Evolutionary conservation across 2,113 vertebrate genomes (phyloP), one percentile per base, ranked within the genome.

Genomic region (Erinaceus europaeus): DNA sequence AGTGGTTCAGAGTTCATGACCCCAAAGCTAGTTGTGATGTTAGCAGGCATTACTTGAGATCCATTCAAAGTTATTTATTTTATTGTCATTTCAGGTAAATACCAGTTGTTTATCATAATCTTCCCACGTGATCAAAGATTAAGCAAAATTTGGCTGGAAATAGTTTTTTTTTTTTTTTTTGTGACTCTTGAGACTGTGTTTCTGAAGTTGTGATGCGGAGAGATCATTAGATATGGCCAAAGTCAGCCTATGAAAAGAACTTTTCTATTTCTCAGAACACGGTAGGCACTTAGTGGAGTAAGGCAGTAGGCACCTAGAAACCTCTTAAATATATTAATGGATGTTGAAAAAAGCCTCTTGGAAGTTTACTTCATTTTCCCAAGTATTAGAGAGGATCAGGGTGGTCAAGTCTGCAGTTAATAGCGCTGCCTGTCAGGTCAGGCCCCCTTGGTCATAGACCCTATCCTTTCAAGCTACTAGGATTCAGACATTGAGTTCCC

Each of bases 221-320:
- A 15, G 68, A 55, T 71, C 29, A 29, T 53, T 84, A 44, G 11
- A 62, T 79, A 12, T 81, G 23, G 44, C 25, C 38, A 73, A 71
- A 75, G 72, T 62, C 20, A 38, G 15, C 27, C 29, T 91, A 17
- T 67, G 15, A 59, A 40, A 50, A 14, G 25, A 32, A 40, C 46
- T 89, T 84, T n/a, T 40, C n/a, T 68, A 3, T 88, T 74, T 84
- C 64, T 87, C 61, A 87, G 73, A 91, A n/a, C n/a, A n/a, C n/a
- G n/a, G n/a, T n/a, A n/a, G n/a, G n/a, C n/a, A n/a, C n/a, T n/a
- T n/a, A n/a, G n/a, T n/a, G n/a, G n/a, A n/a, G n/a, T n/a, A n/a
- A n/a, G n/a, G n/a, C n/a, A n/a, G 46, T 67, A 48, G 46, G 23
- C 14, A 62, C 40, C 71, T 71, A 73, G 65, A 89, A 84, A 85